phyloP scores from a whole-genome alignment of 2,113 vertebrate genomes.

The Henicopernis longicauda region DNA sequence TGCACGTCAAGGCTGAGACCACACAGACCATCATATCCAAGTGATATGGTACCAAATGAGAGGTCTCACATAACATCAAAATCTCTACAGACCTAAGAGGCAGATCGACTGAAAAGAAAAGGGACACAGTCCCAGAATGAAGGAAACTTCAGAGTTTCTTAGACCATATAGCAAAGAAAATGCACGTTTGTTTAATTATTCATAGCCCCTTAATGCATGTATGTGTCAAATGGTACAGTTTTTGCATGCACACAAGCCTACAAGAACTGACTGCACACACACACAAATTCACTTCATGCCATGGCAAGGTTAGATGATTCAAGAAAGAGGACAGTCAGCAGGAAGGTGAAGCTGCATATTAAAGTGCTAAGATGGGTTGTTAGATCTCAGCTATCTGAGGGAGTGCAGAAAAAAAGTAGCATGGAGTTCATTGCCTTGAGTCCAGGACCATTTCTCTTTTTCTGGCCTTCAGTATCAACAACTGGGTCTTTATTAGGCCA shows the following conservation, averaged over 20 bases:
- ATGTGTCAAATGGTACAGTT: background rate
- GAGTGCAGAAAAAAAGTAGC: background rate
- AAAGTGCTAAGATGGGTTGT: background rate
- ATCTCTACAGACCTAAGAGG: background rate
- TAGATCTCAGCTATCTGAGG: background rate
- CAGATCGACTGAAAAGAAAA: background rate
- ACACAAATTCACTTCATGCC: background rate
- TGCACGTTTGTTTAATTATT: background rate
- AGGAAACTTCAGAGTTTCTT: background rate
- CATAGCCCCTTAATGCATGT: background rate
- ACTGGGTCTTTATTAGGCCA: background rate
- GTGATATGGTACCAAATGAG: background rate
- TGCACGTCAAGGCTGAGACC: rapidly evolving
- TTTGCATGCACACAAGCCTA: background rate
- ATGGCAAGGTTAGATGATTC: background rate
- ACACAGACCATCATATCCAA: rapidly evolving
- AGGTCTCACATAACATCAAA: background rate
- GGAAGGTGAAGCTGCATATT: background rate
- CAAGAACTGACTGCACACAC: background rate
- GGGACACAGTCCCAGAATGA: background rate
- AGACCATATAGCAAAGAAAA: background rate
- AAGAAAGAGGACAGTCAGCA: background rate
- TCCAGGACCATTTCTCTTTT: background rate
- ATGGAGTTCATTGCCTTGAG: background rate
- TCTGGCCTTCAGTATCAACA: background rate